Evolutionary conservation across 2,888 invertebrate genomes (phyloP).

Genomic region (Macrostomum cliftonense): DNA sequence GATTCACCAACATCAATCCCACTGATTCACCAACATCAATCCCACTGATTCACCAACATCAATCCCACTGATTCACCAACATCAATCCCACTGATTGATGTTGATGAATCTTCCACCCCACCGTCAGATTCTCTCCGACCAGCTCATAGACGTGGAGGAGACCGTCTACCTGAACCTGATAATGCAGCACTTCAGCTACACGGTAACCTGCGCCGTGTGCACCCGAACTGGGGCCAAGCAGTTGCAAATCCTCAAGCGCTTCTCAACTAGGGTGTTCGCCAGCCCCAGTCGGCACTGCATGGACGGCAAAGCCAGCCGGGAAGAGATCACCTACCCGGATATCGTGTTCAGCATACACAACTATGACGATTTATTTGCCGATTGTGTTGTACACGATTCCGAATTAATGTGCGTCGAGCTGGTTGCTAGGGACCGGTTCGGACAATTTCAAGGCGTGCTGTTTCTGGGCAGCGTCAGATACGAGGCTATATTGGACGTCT

Average conservation of each 20-base stretch:
- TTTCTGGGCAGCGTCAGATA: constrained; percentile 92
- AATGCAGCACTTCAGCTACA: constrained; percentile 63
- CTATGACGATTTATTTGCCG: constrained; percentile 89
- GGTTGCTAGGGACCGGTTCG: constrained; percentile 67
- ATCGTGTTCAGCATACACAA: constrained; percentile 98
- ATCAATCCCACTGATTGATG: no score
- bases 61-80: no score
- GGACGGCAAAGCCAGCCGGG: constrained; percentile 91
- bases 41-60: no score
- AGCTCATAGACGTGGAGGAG: constrained; percentile 82
- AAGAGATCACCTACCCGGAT: constrained; percentile 95
- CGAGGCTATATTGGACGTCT: constrained; percentile 51
- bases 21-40: no score
- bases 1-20: no score
- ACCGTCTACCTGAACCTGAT: constrained; percentile 89
- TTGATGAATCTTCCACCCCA: no score
- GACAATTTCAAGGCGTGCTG: constrained; percentile 64
- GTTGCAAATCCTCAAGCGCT: constrained; percentile 75
- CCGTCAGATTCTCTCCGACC: no score
- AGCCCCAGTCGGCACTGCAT: constrained; percentile 86
- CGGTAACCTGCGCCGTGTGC: constrained; percentile 85
- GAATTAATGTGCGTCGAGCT: constrained; percentile 97
- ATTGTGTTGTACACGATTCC: constrained; percentile 85
- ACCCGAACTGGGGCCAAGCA: constrained; percentile 90
- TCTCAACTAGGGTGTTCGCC: constrained; percentile 74